Percentiles rank a stretch among this genome's conserved stretches.
phyloP scores from a whole-genome alignment of 2,888 invertebrate species.

The Acanthoscelides obtectus region DNA sequence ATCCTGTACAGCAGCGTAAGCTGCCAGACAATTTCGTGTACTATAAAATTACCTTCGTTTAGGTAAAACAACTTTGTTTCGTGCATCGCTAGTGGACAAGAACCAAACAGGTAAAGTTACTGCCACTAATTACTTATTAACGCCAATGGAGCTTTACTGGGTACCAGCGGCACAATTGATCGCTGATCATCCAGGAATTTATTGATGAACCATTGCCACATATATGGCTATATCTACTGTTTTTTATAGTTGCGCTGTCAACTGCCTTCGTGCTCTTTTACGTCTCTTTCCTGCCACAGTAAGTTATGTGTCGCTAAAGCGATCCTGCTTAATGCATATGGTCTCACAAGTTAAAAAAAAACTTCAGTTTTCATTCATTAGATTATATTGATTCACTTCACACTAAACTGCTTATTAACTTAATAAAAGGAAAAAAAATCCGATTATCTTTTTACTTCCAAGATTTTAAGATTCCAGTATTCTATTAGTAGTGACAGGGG shows the following conservation, averaged over 20 bases:
- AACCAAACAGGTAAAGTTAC: constrained; percentile 11
- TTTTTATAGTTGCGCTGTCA: background rate
- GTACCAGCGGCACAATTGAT: background rate
- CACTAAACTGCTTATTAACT: too few relatives aligned
- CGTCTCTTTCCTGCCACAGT: background rate
- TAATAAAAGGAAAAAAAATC: too few relatives aligned
- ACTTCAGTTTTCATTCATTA: too few relatives aligned
- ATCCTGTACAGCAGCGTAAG: background rate
- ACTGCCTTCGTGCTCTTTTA: background rate
- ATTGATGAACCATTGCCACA: background rate
- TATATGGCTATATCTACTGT: background rate
- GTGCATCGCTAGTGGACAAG: constrained; percentile 14
- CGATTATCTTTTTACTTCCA: too few relatives aligned
- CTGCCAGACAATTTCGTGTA: constrained; percentile 10
- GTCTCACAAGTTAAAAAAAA: too few relatives aligned
- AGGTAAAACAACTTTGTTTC: constrained; percentile 17
- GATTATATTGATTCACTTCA: too few relatives aligned
- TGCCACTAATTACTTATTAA: constrained; percentile 24
- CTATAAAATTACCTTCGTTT: constrained; percentile 12
- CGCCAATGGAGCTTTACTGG: constrained; percentile 8
- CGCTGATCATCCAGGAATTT: background rate
- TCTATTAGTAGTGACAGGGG: too few relatives aligned
- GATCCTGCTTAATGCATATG: too few relatives aligned
- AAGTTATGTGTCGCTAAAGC: background rate
- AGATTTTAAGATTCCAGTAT: too few relatives aligned